Evolutionary conservation across 1,140 invertebrate species (phyloP).

Genomic region (Saccostrea echinata): DNA sequence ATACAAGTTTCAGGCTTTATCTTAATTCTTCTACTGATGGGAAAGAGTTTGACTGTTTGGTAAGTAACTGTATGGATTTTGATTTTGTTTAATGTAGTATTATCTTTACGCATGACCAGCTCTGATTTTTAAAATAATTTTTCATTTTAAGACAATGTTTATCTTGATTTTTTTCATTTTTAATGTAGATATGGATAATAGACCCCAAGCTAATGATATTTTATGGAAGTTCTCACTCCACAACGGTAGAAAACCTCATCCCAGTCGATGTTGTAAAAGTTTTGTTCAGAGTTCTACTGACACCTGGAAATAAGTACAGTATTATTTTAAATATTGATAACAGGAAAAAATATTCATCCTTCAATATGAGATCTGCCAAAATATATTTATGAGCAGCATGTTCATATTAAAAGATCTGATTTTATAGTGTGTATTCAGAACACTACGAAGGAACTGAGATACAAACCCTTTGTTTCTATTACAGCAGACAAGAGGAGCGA

Average conservation of each 20-base stretch:
- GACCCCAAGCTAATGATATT: background rate
- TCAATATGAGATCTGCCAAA: too few species aligned
- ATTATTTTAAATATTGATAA: background rate
- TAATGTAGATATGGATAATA: slow-evolving; percentile 12
- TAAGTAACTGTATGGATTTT: background rate
- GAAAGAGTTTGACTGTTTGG: background rate
- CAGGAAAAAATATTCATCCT: too few species aligned
- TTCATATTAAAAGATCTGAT: too few species aligned
- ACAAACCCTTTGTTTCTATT: too few species aligned
- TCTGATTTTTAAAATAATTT: too few species aligned
- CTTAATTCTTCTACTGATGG: background rate
- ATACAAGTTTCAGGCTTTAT: slow-evolving; percentile 1
- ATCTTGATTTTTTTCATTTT: background rate
- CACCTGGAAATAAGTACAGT: background rate
- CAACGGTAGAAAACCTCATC: background rate
- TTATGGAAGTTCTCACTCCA: background rate
- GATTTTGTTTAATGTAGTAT: too few species aligned
- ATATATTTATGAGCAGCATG: too few species aligned
- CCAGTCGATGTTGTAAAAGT: background rate
- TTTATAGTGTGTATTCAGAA: too few species aligned
- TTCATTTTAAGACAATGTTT: too few species aligned
- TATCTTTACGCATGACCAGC: too few species aligned
- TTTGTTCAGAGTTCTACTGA: background rate
- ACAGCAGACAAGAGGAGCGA: background rate
- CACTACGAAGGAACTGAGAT: too few species aligned